phyloP scores from a whole-genome alignment of 2,797 vertebrate genomes.

The Lacerta bilineata region DNA sequence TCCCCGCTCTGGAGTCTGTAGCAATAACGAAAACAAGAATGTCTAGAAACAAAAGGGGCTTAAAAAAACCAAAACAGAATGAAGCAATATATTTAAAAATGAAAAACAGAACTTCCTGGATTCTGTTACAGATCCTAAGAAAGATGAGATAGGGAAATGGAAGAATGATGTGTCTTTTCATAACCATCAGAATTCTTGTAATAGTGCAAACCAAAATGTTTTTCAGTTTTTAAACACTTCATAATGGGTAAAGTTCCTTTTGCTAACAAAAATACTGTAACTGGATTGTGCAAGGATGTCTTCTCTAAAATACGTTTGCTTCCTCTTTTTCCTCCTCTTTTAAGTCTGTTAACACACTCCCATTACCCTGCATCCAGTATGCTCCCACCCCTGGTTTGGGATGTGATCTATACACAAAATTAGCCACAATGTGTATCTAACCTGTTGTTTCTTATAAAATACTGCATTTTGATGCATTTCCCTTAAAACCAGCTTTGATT shows the following conservation, averaged over 20 bases:
- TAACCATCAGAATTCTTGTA: background rate
- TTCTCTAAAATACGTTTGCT: background rate
- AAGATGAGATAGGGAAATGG: background rate
- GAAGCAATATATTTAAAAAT: constrained; percentile 10
- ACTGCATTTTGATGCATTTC: too few species aligned
- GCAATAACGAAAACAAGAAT: constrained; percentile 65
- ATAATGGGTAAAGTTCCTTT: background rate
- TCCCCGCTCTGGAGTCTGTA: constrained; percentile 45
- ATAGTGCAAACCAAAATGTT: background rate
- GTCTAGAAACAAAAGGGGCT: constrained; percentile 50
- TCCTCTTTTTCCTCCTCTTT: too few species aligned
- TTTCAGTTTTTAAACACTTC: background rate
- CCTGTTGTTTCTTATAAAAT: too few species aligned
- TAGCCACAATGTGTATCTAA: too few species aligned
- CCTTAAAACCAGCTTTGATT: too few species aligned
- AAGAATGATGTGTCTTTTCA: background rate
- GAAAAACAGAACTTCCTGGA: constrained; percentile 54
- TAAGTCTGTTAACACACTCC: too few species aligned
- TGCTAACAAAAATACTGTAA: background rate
- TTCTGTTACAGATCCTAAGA: constrained; percentile 24
- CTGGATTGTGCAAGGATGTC: background rate
- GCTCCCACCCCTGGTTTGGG: too few species aligned
- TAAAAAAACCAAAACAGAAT: constrained; percentile 28
- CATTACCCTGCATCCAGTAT: too few species aligned
- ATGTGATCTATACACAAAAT: too few species aligned